Evolutionary conservation across 2,888 invertebrate species (phyloP).

Genomic region (Torymus tubicola): DNA sequence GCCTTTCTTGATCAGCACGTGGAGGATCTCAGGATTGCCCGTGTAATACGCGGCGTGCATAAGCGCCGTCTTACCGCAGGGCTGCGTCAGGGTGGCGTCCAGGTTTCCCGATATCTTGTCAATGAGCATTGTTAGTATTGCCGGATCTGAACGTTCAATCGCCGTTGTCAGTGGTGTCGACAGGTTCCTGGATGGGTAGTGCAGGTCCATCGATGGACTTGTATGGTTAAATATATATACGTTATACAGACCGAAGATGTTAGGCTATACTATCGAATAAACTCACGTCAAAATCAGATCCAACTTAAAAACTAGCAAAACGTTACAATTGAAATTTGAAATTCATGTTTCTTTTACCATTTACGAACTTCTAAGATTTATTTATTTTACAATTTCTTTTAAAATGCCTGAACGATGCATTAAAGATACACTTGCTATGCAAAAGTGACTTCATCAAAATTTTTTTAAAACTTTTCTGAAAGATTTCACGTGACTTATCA

Average conservation of each 20-base stretch:
- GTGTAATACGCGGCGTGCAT: slow-evolving; percentile 64
- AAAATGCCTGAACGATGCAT: too few species aligned
- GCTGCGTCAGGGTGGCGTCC: slow-evolving; percentile 60
- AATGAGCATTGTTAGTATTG: slow-evolving; percentile 60
- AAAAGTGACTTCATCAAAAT: too few species aligned
- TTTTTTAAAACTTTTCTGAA: too few species aligned
- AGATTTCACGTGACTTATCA: too few species aligned
- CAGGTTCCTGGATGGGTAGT: slow-evolving; percentile 60
- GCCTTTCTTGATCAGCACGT: slow-evolving; percentile 60
- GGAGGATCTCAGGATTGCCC: slow-evolving; percentile 60
- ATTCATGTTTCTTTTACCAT: too few species aligned
- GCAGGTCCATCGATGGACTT: slow-evolving; percentile 61
- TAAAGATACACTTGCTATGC: too few species aligned
- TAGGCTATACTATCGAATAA: too few species aligned
- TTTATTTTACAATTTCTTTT: too few species aligned
- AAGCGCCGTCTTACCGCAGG: slow-evolving; percentile 61
- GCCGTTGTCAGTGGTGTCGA: slow-evolving; percentile 61
- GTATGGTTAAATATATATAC: slow-evolving; percentile 6
- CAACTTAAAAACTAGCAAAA: too few species aligned
- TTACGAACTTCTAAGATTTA: too few species aligned
- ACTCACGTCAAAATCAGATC: too few species aligned
- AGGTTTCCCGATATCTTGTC: slow-evolving; percentile 59
- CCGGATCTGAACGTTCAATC: slow-evolving; percentile 62
- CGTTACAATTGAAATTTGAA: too few species aligned
- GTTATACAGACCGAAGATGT: neutral